A percentile compares a stretch with the other conserved stretches of the same genome.
These are phyloP conservation scores for Mythimna loreyi DNA, from an alignment of 2,888 invertebrate species.

Conservation along the genomic window DNA sequence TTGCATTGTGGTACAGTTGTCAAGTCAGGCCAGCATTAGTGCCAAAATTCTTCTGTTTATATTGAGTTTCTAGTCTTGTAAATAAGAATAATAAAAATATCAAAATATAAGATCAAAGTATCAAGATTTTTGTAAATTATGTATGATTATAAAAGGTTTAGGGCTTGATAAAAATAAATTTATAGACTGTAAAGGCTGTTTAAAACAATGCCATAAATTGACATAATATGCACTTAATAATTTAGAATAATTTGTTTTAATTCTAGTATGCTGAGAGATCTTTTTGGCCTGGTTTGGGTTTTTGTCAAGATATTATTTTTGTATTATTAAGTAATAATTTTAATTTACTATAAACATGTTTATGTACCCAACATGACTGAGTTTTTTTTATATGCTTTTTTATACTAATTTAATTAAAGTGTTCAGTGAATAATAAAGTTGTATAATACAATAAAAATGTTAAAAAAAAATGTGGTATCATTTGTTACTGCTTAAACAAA, in stretches of 20 bases:
- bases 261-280: background rate
- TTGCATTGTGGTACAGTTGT: background rate
- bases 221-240: background rate
- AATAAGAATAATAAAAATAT: slow-evolving; percentile 4
- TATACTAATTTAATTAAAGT: too few species aligned
- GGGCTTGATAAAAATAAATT: background rate
- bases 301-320: slow-evolving; percentile 2
- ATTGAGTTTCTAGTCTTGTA: slow-evolving; percentile 24
- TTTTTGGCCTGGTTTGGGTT: background rate
- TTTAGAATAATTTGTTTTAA: too few species aligned
- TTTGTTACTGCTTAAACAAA: too few species aligned
- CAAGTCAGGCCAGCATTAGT: background rate
- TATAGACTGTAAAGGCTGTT: background rate
- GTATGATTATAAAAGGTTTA: background rate
- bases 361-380: background rate
- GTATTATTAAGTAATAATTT: background rate
- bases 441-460: slow-evolving; percentile 1
- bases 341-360: background rate
- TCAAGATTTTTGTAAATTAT: slow-evolving; percentile 1
- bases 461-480: too few species aligned
- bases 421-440: background rate
- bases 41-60: background rate
- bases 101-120: background rate
- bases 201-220: background rate
- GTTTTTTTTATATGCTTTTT: background rate